Percentiles rank a stretch among this genome's conserved stretches.
Evolutionary conservation across 2,797 vertebrate genomes (phyloP).

Genomic region (Ciconia nigra): DNA sequence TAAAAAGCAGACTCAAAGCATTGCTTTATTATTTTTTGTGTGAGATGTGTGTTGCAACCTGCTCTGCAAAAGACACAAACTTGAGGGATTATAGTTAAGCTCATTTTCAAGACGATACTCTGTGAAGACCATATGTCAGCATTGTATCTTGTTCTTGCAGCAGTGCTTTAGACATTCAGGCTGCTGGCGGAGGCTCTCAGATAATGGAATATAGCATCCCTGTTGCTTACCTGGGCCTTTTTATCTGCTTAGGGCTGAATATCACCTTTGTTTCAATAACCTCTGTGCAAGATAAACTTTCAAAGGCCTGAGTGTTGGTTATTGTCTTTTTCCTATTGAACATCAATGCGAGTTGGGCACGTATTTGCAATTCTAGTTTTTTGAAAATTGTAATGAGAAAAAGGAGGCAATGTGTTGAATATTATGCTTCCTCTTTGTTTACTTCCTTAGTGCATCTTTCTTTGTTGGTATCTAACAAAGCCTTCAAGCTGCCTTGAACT

Average conservation of each 20-base stretch:
- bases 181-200: background rate
- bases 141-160: background rate
- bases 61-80: background rate
- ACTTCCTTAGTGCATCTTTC: background rate
- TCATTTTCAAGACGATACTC: background rate
- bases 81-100: background rate
- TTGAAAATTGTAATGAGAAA: background rate
- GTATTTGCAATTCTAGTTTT: background rate
- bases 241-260: background rate
- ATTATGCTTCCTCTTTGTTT: background rate
- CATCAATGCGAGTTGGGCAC: rapidly evolving
- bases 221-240: background rate
- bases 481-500: background rate
- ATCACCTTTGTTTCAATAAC: background rate
- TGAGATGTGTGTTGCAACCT: background rate
- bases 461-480: background rate
- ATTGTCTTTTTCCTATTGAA: background rate
- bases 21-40: background rate
- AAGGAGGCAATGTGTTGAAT: background rate
- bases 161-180: background rate
- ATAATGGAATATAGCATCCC: background rate
- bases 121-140: background rate
- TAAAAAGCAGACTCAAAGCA: background rate
- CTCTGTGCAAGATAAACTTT: background rate
- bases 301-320: background rate